Evolutionary conservation across 2,888 invertebrate species (phyloP), one percentile per base, ranked within the genome.

Genomic region (Trypoxylon attenuatum): DNA sequence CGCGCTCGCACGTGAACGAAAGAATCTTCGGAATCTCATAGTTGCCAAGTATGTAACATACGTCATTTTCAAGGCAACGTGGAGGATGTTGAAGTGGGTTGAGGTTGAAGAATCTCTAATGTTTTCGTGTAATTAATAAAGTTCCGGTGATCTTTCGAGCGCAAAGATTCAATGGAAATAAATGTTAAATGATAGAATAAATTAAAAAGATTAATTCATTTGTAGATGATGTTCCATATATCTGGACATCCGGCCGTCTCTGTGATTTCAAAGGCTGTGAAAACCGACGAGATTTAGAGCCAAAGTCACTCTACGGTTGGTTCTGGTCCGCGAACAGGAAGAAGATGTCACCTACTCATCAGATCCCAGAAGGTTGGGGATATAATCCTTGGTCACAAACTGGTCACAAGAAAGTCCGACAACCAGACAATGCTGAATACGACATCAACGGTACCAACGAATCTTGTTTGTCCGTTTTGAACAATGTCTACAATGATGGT

Each of bases 261-360:
- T 96, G 96, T 84, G 96, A 96, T 90, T 96, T 96, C 90, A 95
- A 95, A 85, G 96, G 96, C 62, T 96, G 96, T 87, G 95, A 96
- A 86, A 92, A 93, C 75, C 92, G 96, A 72, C 90, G 91, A 63
- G 96, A 96, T 84, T 89, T 96, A 71, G 95, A 96, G 86, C 96
- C 96, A 68, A 96, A 96, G 88, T 92, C 91, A 82, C 81, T 96
- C 70, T 92, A 92, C 82, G 96, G 96, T 42, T 96, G 96, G 96
- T 96, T 96, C 91, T 96, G 96, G 96, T 95, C 95, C 15, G 94
- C 95, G 45, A 95, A 94, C 82, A 91, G 96, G 63, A 95, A 94
- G 87, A 95, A 96, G 90, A 91, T 96, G 87, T 88, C 93, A 41
- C 93, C 96, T 41, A 96, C 96, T 79, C 94, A 93, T 88, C 88